Evolutionary conservation across 2,888 invertebrate species (phyloP).

Genomic region (Stenolophus ochropezus): DNA sequence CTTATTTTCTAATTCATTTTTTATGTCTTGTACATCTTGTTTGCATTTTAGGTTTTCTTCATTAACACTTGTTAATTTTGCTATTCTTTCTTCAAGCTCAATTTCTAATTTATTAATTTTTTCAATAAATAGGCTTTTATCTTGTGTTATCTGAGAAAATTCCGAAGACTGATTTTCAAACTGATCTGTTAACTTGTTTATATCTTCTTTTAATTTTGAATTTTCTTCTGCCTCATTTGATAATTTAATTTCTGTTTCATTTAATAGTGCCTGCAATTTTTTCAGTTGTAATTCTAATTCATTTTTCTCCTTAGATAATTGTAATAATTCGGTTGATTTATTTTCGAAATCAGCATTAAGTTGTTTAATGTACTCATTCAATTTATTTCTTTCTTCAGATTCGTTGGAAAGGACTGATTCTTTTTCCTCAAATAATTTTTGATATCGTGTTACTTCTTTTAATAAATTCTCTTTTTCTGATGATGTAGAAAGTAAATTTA

Average conservation of each 20-base stretch:
- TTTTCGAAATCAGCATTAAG: slow-evolving; percentile 43
- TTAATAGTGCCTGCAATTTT: slow-evolving; percentile 22
- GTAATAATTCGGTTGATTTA: slow-evolving; percentile 8
- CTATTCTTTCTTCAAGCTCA: slow-evolving; percentile 14
- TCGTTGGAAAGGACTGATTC: slow-evolving; percentile 28
- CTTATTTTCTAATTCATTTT: slow-evolving; percentile 39
- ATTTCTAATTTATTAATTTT: not conserved
- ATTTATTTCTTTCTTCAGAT: slow-evolving; percentile 31
- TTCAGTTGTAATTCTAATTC: slow-evolving; percentile 49
- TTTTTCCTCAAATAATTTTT: slow-evolving; percentile 48
- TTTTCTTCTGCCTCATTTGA: slow-evolving; percentile 64
- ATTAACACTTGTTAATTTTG: not conserved
- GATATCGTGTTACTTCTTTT: slow-evolving; percentile 8
- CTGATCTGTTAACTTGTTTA: slow-evolving; percentile 61
- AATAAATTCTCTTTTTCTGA: slow-evolving; percentile 30
- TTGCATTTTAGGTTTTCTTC: slow-evolving; percentile 8
- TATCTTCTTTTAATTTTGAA: slow-evolving; percentile 61
- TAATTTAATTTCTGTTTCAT: slow-evolving; percentile 60
- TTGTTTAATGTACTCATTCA: slow-evolving; percentile 34
- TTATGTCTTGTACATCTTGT: slow-evolving; percentile 11
- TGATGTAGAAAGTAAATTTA: slow-evolving; percentile 9
- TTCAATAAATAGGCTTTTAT: not conserved
- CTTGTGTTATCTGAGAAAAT: slow-evolving; percentile 60
- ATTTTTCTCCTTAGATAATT: slow-evolving; percentile 24
- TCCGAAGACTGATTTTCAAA: slow-evolving; percentile 56